Conservation (phyloP, 2,888 invertebrate genomes). For the Penaeus monodon region DNA sequence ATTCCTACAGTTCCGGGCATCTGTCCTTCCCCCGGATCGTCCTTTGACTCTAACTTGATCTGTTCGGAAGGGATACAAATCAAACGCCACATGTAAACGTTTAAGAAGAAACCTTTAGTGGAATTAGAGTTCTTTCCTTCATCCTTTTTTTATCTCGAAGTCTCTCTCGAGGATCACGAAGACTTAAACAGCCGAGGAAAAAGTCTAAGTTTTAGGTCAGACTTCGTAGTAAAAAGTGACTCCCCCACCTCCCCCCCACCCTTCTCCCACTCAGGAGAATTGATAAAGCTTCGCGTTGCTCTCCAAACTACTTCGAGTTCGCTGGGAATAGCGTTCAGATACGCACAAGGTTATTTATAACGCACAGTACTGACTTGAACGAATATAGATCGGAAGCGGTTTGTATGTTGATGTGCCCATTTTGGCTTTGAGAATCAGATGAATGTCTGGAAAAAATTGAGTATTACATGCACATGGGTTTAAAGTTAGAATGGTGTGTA, state of each 20-base stretch:
- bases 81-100: not conserved
- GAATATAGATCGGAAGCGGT: too few species aligned
- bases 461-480: too few species aligned
- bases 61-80: not conserved
- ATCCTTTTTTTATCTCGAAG: conserved; percentile 13
- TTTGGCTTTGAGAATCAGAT: too few species aligned
- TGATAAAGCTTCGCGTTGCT: not conserved
- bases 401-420: too few species aligned
- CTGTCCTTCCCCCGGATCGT: too few species aligned
- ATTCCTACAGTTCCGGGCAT: too few species aligned
- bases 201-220: conserved; percentile 19
- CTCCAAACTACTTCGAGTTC: not conserved
- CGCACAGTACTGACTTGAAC: too few species aligned
- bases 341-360: too few species aligned
- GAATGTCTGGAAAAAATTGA: too few species aligned
- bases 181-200: conserved; percentile 39
- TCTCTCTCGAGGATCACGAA: conserved; percentile 23
- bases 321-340: too few species aligned
- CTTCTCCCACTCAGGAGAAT: conserved; percentile 4
- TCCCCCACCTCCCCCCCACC: not conserved
- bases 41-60: not conserved
- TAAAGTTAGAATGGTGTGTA: too few species aligned
- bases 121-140: not conserved
- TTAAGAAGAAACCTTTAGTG: conserved; percentile 13
- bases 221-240: conserved; percentile 10